Base-by-base conservation (phyloP, 1,140 invertebrate genomes). In the Artemia franciscana region DNA sequence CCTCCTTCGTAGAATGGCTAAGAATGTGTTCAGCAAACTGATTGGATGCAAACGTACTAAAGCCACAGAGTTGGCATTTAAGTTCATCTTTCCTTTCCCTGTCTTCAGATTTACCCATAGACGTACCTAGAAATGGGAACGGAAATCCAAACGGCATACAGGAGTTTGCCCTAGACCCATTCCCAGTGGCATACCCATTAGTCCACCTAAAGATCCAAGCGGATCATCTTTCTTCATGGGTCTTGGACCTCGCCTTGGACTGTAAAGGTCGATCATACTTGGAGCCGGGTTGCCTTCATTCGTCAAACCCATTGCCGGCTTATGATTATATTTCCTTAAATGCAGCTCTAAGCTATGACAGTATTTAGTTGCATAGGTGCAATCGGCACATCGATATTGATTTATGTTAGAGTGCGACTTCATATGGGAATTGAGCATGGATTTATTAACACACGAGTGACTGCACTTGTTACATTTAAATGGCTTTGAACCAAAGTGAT, bases 351-450 rank as follows among this genome's bases (percentile, higher is more conserved):
- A 75, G 26, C 89, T 92, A 75, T 99, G 95, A 68, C 90, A 95
- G 71, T 98, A 98, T 72, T 99, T 99, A 0, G 93, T 96, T 2
- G 88, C 91, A 71, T 98, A 99, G n/a, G 81, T 83, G 71, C 96
- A 99, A 69, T 95, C 85, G 0, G 82, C 77, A 71, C 96, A 99
- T 24, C 88, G 79, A 71, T 95, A 99, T 69, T 95, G 94, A 69
- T 98, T 98, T 0, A 97, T 76, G 65, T 89, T 92, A 0, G 91
- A 96, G 72, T 99, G 96, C 0, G 90, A 95, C 71, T 99, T 99
- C 68, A 96, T 80, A 69, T 99, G 96, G 0, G 91, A 95, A 71
- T 96, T 98, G 9, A 99, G 77, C 96, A 99, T 99, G 0, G 93
- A 98, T 71, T 98, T 98, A 74, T 97, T 98, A 3, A 98, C 94